phyloP scores from a whole-genome alignment of 2,888 invertebrate genomes.

The Stenolophus ochropezus region DNA sequence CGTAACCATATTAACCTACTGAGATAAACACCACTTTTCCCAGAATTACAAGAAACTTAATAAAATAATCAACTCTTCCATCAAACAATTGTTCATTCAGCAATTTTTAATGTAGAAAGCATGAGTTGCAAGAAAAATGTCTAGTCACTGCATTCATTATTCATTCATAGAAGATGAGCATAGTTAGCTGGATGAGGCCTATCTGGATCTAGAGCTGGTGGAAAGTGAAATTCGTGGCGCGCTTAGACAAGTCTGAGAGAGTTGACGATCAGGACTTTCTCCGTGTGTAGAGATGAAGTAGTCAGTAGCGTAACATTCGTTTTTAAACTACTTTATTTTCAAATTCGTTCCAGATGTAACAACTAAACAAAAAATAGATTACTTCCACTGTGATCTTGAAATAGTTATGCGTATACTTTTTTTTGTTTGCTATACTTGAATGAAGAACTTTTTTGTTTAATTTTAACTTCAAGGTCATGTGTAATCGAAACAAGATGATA shows the following conservation, averaged over 20 bases:
- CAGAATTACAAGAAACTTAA: not conserved
- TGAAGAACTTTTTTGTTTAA: too few relatives aligned
- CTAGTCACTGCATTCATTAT: not conserved
- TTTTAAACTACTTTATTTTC: not conserved
- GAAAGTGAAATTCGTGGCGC: not conserved
- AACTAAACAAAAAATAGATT: too few relatives aligned
- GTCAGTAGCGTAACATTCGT: not conserved
- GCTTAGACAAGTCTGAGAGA: too few relatives aligned
- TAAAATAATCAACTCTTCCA: too few relatives aligned
- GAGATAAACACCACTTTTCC: not conserved
- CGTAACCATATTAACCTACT: not conserved
- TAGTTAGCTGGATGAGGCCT: not conserved
- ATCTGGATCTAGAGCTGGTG: not conserved
- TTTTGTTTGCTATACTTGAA: too few relatives aligned
- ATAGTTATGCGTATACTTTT: too few relatives aligned
- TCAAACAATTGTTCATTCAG: not conserved
- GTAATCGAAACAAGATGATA: too few relatives aligned
- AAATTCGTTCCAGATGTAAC: not conserved
- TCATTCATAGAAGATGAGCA: not conserved
- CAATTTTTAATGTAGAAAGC: not conserved
- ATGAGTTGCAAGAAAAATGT: not conserved
- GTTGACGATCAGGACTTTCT: not conserved
- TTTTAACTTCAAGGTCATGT: too few relatives aligned
- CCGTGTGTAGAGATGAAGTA: not conserved
- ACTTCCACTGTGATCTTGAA: too few relatives aligned